Evolutionary conservation across 53 echinoderm and acorn worm species (phyloP), one percentile per base, ranked within the genome.

Genomic region (Arbacia lixula): DNA sequence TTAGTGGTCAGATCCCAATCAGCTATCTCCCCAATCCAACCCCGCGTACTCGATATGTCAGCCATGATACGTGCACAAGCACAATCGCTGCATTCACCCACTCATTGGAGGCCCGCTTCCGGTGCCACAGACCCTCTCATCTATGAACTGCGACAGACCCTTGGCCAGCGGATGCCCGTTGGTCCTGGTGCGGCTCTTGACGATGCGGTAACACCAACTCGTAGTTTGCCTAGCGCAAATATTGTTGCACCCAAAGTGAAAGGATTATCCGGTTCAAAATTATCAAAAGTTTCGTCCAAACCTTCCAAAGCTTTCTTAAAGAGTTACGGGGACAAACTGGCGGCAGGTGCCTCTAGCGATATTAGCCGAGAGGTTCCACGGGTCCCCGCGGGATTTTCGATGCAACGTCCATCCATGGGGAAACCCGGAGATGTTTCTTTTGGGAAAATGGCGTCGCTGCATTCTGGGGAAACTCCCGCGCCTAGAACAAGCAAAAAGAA

Each of bases 21-120:
- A 10, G 63, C 19, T 24, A 62, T 10, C 10, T 12, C 9, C 63
- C 22, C 10, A 16, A 10, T 24, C 22, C 14, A n/a, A 10, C 10
- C 17, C 22, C n/a, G n/a, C n/a, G n/a, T n/a, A n/a, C n/a, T n/a
- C n/a, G n/a, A n/a, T n/a, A n/a, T n/a, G n/a, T n/a, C n/a, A n/a
- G n/a, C n/a, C n/a, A n/a, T n/a, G n/a, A n/a, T n/a, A n/a, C n/a
- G n/a, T n/a, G n/a, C n/a, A n/a, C n/a, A n/a, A n/a, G n/a, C n/a
- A n/a, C n/a, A n/a, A n/a, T n/a, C n/a, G n/a, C n/a, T n/a, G n/a
- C n/a, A n/a, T n/a, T n/a, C n/a, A n/a, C n/a, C n/a, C n/a, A n/a
- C n/a, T n/a, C n/a, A n/a, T n/a, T n/a, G n/a, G n/a, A n/a, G 9
- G 36, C 35, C 42, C 63, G 2, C 82, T 42, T 56, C 63, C 82